A percentile compares a stretch with the other conserved stretches of the same genome.
Conservation (phyloP, 1,140 invertebrate genomes). For the Hyles vespertilio region DNA sequence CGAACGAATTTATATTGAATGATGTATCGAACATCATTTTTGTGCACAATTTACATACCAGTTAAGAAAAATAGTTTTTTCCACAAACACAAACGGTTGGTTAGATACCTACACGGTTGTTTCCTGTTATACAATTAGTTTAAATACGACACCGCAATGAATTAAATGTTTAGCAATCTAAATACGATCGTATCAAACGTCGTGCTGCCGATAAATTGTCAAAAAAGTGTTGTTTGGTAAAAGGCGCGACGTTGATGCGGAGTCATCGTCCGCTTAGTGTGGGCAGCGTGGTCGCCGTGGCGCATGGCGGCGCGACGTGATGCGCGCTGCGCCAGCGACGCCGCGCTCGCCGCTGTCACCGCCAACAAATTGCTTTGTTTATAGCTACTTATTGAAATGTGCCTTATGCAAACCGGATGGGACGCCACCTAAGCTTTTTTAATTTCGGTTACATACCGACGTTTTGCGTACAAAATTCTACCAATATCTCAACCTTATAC, state of each 20-base stretch:
- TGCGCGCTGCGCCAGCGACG: slow-evolving; percentile 5
- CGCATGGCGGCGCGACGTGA: slow-evolving; percentile 9
- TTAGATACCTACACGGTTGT: too few species aligned
- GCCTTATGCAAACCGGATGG: slow-evolving; percentile 18
- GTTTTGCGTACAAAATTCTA: too few species aligned
- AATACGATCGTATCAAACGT: too few species aligned
- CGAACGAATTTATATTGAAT: too few species aligned
- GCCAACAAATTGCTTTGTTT: slow-evolving; percentile 39
- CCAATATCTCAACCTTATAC: too few species aligned
- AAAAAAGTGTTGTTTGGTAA: slow-evolving; percentile 2
- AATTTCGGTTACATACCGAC: background rate
- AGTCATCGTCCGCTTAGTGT: slow-evolving; percentile 9
- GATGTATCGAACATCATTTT: too few species aligned
- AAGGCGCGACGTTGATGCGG: background rate
- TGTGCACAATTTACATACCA: too few species aligned
- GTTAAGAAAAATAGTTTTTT: too few species aligned
- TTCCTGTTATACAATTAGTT: too few species aligned
- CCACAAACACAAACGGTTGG: too few species aligned
- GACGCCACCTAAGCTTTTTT: background rate
- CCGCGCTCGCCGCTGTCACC: slow-evolving; percentile 21
- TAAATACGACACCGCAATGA: too few species aligned
- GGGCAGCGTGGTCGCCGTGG: slow-evolving; percentile 12
- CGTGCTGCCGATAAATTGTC: background rate
- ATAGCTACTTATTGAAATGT: slow-evolving; percentile 35
- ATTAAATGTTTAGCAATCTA: too few species aligned